Evolutionary conservation across 2,113 vertebrate genomes (phyloP), one percentile per base, ranked within the genome.

Genomic region (Sphaerodactylus townsendi): DNA sequence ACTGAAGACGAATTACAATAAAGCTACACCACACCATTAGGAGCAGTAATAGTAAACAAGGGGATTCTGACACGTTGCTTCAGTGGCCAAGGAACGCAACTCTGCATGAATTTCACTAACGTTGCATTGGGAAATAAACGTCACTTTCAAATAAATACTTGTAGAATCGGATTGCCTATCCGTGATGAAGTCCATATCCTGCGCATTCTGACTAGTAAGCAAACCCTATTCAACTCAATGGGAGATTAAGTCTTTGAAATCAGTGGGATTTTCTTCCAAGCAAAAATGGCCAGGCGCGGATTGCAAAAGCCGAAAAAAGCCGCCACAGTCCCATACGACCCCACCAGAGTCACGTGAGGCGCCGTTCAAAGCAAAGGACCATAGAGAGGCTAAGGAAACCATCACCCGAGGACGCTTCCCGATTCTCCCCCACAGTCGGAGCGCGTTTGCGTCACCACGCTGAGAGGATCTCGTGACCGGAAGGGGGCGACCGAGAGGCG

Each of bases 401-500:
- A 21, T 56, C 7, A 25, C 23, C 30, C 46, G 10, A 17, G 2
- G 1, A 14, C 48, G 1, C 73, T n/a, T 25, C 41, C 33, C 44
- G 4, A 25, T 21, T n/a, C 30, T 14, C 30, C 48, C 72, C 81
- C 35, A 37, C 76, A 30, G 8, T n/a, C 5, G 2, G 5, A 5
- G 66, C 83, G 73, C 11, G 84, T 3, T 90, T 72, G 84, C 89
- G 92, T 86, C 53, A 56, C 11, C 0, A 66, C 25, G 76, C 85
- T 35, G 79, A 85, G 56, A 46, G 19, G 53, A 66, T 88, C 81
- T 35, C 90, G 90, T 92, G 93, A 93, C 86, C 90, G 92, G 93
- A 93, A 93, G 92, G 78, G 85, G 89, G 82, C 81, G 74, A 83
- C 82, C 88, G 39, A 81, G 89, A 92, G 91, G 84, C 91, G 93